Evolutionary conservation across 2,797 vertebrate genomes (phyloP).

Genomic region (Chromobotia macracanthus): DNA sequence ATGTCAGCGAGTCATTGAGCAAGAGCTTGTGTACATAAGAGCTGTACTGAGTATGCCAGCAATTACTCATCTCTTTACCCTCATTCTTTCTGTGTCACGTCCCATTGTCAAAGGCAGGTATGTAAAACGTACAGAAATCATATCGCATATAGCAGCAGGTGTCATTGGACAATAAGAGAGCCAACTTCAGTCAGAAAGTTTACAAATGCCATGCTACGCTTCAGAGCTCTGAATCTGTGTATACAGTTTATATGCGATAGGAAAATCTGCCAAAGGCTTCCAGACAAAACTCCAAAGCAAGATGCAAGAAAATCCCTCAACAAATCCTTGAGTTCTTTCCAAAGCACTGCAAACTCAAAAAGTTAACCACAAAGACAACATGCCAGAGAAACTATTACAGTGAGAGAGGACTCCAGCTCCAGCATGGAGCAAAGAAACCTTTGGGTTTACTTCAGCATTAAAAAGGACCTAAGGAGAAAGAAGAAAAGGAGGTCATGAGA

Average conservation of each 20-base stretch:
- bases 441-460: constrained; percentile 12
- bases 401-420: neutral
- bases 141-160: neutral
- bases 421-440: neutral
- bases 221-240: too few species aligned
- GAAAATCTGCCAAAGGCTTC: neutral
- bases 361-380: constrained; percentile 8
- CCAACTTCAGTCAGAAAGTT: constrained; percentile 3
- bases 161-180: constrained; percentile 7
- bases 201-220: neutral
- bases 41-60: constrained; percentile 17
- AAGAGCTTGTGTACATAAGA: constrained; percentile 13
- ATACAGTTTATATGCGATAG: neutral
- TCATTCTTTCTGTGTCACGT: constrained; percentile 28
- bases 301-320: neutral
- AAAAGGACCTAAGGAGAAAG: constrained; percentile 22
- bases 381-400: neutral
- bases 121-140: constrained; percentile 15
- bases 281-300: neutral
- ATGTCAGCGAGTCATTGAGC: constrained; percentile 22
- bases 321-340: neutral
- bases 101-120: constrained; percentile 19
- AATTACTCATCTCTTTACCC: constrained; percentile 28
- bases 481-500: neutral
- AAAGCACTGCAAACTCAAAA: constrained; percentile 6